These are phyloP conservation scores for Saguinus imperator DNA, from an alignment of 2,113 vertebrate species.

Conservation along the genomic window DNA sequence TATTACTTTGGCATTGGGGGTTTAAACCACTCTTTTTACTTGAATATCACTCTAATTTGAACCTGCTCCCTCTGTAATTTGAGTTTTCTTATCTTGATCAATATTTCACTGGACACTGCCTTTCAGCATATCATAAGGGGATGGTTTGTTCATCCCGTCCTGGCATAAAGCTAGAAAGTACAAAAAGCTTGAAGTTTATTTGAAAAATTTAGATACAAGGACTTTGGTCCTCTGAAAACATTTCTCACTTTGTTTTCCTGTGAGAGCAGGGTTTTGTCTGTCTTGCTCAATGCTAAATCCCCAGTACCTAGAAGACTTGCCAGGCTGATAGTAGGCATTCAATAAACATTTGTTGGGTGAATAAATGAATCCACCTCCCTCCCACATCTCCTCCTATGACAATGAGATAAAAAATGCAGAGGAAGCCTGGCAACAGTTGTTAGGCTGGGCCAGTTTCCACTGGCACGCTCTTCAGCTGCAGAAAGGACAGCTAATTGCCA, in stretches of 20 bases:
- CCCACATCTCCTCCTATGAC: background rate
- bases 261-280: background rate
- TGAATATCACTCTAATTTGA: background rate
- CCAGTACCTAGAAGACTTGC: background rate
- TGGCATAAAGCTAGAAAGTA: background rate
- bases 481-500: background rate
- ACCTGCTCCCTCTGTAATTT: background rate
- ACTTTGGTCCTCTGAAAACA: background rate
- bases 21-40: background rate
- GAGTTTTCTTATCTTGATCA: background rate
- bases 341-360: conserved; percentile 32
- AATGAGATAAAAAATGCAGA: background rate
- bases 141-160: background rate
- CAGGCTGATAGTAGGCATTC: background rate
- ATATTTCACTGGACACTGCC: background rate
- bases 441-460: background rate
- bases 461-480: background rate
- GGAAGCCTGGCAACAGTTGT: background rate
- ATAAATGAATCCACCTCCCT: conserved; percentile 12
- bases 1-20: background rate
- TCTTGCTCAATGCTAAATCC: conserved; percentile 2
- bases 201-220: background rate
- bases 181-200: background rate
- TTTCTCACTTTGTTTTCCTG: conserved; percentile 7
- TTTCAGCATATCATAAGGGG: background rate